These are phyloP conservation scores for Eleginops maclovinus DNA, from an alignment of 2,113 vertebrate species.

Conservation along the genomic window DNA sequence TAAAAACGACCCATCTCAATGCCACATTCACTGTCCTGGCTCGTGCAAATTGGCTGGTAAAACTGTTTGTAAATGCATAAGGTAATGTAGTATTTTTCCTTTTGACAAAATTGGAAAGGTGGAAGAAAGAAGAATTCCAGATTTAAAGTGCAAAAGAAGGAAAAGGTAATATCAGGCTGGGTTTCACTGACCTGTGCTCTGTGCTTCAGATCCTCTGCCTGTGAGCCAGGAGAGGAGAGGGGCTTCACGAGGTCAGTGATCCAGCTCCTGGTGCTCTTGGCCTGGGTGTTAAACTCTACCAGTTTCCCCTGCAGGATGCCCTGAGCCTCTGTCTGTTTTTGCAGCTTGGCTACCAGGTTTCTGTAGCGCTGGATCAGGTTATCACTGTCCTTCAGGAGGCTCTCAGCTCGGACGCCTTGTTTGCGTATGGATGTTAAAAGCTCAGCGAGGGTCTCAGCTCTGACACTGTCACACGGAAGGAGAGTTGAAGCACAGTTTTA, in stretches of 20 bases:
- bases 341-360: constrained; percentile 73
- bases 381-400: constrained; percentile 76
- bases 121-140: background rate
- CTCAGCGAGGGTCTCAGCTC: constrained; percentile 62
- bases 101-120: background rate
- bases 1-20: too few relatives aligned
- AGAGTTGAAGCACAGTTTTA: background rate
- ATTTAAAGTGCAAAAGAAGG: background rate
- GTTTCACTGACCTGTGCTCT: constrained; percentile 70
- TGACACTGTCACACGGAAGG: constrained; percentile 41
- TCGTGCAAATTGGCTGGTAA: background rate
- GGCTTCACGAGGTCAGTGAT: constrained; percentile 50
- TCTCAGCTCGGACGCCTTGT: constrained; percentile 78
- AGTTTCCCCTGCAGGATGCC: constrained; percentile 52
- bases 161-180: background rate
- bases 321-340: constrained; percentile 55
- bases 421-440: constrained; percentile 71
- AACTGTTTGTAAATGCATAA: too few relatives aligned
- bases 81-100: too few relatives aligned
- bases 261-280: constrained; percentile 64
- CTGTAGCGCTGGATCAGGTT: constrained; percentile 76
- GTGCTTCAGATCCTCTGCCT: constrained; percentile 51
- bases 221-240: background rate
- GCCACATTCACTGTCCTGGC: background rate
- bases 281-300: constrained; percentile 37